Evolutionary conservation across 2,888 invertebrate genomes (phyloP), one percentile per base, ranked within the genome.

Genomic region (Stratiomys singularior): DNA sequence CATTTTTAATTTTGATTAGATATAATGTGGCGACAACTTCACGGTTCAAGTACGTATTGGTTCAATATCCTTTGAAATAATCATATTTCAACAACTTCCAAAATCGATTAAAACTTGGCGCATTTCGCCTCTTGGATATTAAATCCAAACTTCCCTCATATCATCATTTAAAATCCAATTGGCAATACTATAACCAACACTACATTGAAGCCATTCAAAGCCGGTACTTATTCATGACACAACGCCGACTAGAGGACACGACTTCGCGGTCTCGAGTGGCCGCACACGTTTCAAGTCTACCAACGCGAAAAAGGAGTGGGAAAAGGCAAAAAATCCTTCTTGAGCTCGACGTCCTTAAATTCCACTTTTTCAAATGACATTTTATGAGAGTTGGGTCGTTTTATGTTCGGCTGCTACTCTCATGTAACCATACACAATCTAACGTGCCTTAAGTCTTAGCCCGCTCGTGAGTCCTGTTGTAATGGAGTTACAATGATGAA

Each of bases 401-500:
- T 67, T 37, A 67, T 67, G 67, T 67, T 37, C 67, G 46, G 47
- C 18, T 69, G 69, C 30, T 69, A 47, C 69, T 69, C 46, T 69
- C 46, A 25, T 27, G 13, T 69, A 25, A 25, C 66, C 4, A 9
- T 44, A n/a, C 15, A 69, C 69, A 69, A 69, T 37, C 37, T 69
- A 69, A 46, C 67, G 37, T 30, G n/a, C 28, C 1, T 37, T 3
- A 37, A 37, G 37, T 37, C 37, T 9, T 27, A 4, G 37, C 37
- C 37, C 15, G 15, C 9, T 18, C 67, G 7, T 46, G 47, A 46
- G 46, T 69, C 25, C 66, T 66, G 66, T 46, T 69, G 69, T 69
- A 69, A 69, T 69, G 69, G 69, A 69, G 69, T 69, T 69, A 69
- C 69, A 66, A 66, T 69, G 66, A n/a, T 28, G 23, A 44, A 23